Base-by-base conservation (phyloP, 1,140 invertebrate species). In the Olivierus martensii region DNA sequence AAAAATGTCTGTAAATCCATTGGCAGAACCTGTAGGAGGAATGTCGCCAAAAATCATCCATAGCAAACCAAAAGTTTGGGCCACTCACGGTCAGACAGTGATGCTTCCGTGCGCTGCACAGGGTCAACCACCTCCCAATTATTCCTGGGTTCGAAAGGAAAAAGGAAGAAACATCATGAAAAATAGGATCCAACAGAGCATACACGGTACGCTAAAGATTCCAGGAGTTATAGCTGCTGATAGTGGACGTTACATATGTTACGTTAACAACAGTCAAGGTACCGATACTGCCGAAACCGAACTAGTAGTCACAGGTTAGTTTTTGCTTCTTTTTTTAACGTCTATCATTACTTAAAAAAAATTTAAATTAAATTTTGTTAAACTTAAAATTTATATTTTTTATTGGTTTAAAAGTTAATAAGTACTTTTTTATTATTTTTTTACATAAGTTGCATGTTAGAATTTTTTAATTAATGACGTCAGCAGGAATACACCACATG, bases 51-150 rank as follows among this genome's bases (percentile, higher is more conserved):
- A 51, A 36, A 59, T 61, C 11, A 58, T 45, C 10, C 45, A 60
- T 28, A 50, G 37, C 14, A 14, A 28, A 43, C n/a, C 55, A n/a
- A 52, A 55, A 9, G 47, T 71, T n/a, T 62, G 48, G n/a, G 62
- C 63, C 7, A 55, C 57, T 19, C 55, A 65, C 22, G 63, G 66
- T 9, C 58, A 63, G 9, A 63, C 57, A 0, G 61, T 63, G 2
- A 67, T 79, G 51, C 69, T 90, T 49, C 74, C 85, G 17, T 90
- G 87, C 70, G 83, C 81, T 61, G 84, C 83, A 48, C 82, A 83
- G 72, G 80, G 77, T 59, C 81, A 75, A 69, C 80, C 83, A 52
- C 49, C 72, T 79, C 64, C 75, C 74, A 63, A 82, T 76, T 70
- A 78, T 78, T 58, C 79, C 79, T 83, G 52, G 52, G 51, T 18